phyloP scores from a whole-genome alignment of 2,888 invertebrate species.

The Coleophora deauratella region DNA sequence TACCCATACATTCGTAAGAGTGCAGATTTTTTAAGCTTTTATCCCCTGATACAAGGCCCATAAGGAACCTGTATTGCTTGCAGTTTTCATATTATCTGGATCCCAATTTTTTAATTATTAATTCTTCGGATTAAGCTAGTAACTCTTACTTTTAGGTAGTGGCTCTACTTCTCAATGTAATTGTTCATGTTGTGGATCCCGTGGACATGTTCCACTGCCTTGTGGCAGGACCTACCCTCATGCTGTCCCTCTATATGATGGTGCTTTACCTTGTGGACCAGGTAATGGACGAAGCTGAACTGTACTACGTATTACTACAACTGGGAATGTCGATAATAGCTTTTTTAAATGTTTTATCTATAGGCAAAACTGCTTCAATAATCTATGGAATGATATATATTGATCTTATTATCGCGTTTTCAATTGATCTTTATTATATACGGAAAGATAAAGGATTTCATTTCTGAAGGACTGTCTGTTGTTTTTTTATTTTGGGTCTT shows the following conservation, averaged over 20 bases:
- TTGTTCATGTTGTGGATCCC: slow-evolving; percentile 55
- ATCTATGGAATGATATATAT: slow-evolving; percentile 57
- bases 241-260: slow-evolving; percentile 50
- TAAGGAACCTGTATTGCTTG: too few relatives aligned
- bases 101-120: too few relatives aligned
- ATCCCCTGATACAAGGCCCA: too few relatives aligned
- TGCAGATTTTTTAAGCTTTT: too few relatives aligned
- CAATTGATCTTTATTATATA: slow-evolving; percentile 49
- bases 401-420: slow-evolving; percentile 51
- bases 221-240: slow-evolving; percentile 55
- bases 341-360: slow-evolving; percentile 28
- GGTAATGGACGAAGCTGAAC: slow-evolving; percentile 53
- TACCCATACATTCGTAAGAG: too few relatives aligned
- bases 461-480: too few relatives aligned
- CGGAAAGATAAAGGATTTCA: slow-evolving; percentile 47
- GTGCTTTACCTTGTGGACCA: slow-evolving; percentile 61
- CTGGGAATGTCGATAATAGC: slow-evolving; percentile 32
- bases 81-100: too few relatives aligned
- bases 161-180: slow-evolving; percentile 58
- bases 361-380: slow-evolving; percentile 40
- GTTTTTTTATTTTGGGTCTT: too few relatives aligned
- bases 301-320: slow-evolving; percentile 46
- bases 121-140: too few relatives aligned
- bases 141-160: slow-evolving; percentile 63
- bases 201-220: slow-evolving; percentile 47